These are phyloP conservation scores for Drosophila gunungcola DNA, from an alignment of 1,140 invertebrate species.

Conservation along the genomic window DNA sequence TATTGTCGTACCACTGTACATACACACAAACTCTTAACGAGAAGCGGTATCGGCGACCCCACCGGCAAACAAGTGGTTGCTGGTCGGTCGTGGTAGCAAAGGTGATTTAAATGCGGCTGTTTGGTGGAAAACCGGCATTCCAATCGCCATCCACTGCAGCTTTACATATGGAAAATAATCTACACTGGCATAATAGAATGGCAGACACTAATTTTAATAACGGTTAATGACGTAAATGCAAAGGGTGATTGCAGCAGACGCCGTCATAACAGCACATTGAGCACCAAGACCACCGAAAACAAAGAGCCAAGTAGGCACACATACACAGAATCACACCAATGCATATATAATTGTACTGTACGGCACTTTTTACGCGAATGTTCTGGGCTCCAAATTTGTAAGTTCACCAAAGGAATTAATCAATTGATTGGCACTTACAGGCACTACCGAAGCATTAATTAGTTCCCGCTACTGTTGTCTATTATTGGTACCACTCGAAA, in stretches of 20 bases:
- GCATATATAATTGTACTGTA: constrained; percentile 10
- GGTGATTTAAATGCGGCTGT: constrained; percentile 12
- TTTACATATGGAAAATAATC: constrained; percentile 10
- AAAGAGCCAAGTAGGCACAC: constrained; percentile 13
- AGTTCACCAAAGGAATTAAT: constrained; percentile 16
- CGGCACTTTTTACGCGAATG: constrained; percentile 32
- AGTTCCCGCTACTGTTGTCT: constrained; percentile 1
- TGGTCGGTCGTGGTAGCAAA: constrained; percentile 6
- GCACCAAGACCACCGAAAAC: constrained; percentile 8
- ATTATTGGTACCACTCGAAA: constrained; percentile 13
- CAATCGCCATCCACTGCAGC: constrained; percentile 6
- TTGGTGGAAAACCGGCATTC: constrained; percentile 31
- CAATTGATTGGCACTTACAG: constrained; percentile 24
- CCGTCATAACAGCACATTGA: constrained; percentile 15
- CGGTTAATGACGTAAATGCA: constrained; percentile 52
- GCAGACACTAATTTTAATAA: constrained; percentile 41
- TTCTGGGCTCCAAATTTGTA: neutral
- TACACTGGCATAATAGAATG: constrained; percentile 18
- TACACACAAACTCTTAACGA: constrained; percentile 2
- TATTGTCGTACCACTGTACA: neutral
- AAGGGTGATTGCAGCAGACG: constrained; percentile 26
- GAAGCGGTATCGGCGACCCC: constrained; percentile 12
- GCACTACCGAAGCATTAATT: constrained; percentile 25
- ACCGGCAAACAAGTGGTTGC: constrained; percentile 43
- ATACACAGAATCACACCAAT: constrained; percentile 1